Percentiles rank a stretch among this genome's conserved stretches.
phyloP scores from a whole-genome alignment of 2,888 invertebrate species.

The Poecilus cupreus region DNA sequence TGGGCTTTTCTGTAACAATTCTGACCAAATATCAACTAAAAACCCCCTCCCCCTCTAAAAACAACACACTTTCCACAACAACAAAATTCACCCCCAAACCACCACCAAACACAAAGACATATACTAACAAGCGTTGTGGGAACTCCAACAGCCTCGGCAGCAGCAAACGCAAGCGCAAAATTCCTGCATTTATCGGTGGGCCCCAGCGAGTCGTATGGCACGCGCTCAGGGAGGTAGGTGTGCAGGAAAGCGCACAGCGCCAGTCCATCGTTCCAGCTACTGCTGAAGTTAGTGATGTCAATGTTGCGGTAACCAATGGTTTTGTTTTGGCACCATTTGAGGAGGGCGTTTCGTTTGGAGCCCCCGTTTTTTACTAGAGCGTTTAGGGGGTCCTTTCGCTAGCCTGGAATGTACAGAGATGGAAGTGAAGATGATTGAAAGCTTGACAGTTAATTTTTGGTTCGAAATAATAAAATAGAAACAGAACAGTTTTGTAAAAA shows the following conservation, averaged over 20 bases:
- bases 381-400: slow-evolving; percentile 91
- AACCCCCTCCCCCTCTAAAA: too few relatives aligned
- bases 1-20: too few relatives aligned
- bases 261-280: slow-evolving; percentile 97
- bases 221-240: slow-evolving; percentile 89
- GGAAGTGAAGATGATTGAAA: too few relatives aligned
- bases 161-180: slow-evolving; percentile 92
- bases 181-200: slow-evolving; percentile 90
- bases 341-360: slow-evolving; percentile 93
- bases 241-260: slow-evolving; percentile 95
- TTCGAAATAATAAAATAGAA: too few relatives aligned
- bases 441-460: too few relatives aligned
- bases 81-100: too few relatives aligned
- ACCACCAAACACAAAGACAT: too few relatives aligned
- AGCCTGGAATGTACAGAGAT: slow-evolving; percentile 75
- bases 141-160: slow-evolving; percentile 94
- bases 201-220: slow-evolving; percentile 87
- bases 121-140: slow-evolving; percentile 88
- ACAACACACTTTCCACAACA: too few relatives aligned
- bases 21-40: too few relatives aligned
- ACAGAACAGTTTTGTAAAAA: too few relatives aligned
- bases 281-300: slow-evolving; percentile 97
- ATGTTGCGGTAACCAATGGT: slow-evolving; percentile 92
- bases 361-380: slow-evolving; percentile 94
- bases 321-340: slow-evolving; percentile 98